Evolutionary conservation across 2,888 invertebrate genomes (phyloP).

Genomic region (Holacanthella duospinosa): DNA sequence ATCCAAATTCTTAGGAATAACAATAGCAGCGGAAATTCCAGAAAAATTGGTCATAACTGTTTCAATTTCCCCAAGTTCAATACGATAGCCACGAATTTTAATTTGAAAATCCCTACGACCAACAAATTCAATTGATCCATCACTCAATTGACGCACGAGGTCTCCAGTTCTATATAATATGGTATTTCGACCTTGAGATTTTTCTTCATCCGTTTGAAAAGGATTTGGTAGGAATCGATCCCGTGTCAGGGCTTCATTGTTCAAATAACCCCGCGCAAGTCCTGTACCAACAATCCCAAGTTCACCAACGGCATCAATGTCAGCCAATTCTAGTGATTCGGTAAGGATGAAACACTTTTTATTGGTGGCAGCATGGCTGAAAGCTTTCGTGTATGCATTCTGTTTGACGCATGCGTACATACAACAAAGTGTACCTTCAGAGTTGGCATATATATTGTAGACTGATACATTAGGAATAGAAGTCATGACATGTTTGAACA

Average conservation of each 20-base stretch:
- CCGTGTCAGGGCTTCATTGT: slow-evolving; percentile 9
- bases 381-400: neutral
- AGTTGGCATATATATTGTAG: neutral
- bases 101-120: slow-evolving; percentile 62
- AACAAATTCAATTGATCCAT: slow-evolving; percentile 16
- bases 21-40: slow-evolving; percentile 63
- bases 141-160: neutral
- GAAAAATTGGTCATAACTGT: slow-evolving; percentile 54
- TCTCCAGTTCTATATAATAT: slow-evolving; percentile 18
- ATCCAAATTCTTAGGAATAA: slow-evolving; percentile 39
- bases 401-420: neutral
- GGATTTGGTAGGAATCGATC: slow-evolving; percentile 16
- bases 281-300: slow-evolving; percentile 13
- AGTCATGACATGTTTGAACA: slow-evolving; percentile 1
- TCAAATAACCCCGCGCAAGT: slow-evolving; percentile 10
- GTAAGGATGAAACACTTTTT: slow-evolving; percentile 2
- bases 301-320: slow-evolving; percentile 11
- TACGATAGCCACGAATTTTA: slow-evolving; percentile 74
- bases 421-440: neutral
- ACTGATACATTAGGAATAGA: neutral
- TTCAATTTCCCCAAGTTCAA: slow-evolving; percentile 74
- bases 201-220: slow-evolving; percentile 2
- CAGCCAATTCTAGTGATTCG: neutral
- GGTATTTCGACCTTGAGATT: neutral
- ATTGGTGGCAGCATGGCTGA: slow-evolving; percentile 5